Percentiles rank a stretch among this genome's conserved stretches.
These are phyloP conservation scores for Zaprionus capensis DNA, from an alignment of 1,140 invertebrate species.

Conservation along the genomic window DNA sequence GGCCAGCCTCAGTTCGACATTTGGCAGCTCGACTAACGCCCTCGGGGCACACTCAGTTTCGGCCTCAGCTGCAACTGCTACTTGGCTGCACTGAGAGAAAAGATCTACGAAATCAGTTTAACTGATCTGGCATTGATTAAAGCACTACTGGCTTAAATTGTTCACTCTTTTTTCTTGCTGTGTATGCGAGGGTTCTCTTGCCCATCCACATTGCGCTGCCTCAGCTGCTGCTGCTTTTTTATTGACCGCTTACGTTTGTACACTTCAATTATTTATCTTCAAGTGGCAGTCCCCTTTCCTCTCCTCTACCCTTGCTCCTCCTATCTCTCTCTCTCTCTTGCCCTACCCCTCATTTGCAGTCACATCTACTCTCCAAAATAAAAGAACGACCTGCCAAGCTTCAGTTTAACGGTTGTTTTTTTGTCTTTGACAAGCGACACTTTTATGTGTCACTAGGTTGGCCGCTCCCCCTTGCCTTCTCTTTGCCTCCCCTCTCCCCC, in stretches of 20 bases:
- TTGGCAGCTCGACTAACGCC: constrained; percentile 51
- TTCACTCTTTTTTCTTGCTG: not conserved
- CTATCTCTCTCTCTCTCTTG: not conserved
- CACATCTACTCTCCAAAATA: not conserved
- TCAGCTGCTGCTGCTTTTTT: constrained; percentile 30
- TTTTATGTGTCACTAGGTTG: constrained; percentile 82
- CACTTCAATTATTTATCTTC: constrained; percentile 63
- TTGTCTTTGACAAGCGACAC: constrained; percentile 71
- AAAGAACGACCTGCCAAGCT: constrained; percentile 1
- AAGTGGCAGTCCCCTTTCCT: constrained; percentile 21
- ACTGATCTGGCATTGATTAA: not conserved
- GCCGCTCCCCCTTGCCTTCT: constrained; percentile 22
- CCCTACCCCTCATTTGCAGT: constrained; percentile 14
- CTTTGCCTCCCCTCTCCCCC: not conserved
- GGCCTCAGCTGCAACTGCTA: constrained; percentile 34
- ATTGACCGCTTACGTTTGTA: constrained; percentile 55
- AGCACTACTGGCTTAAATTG: not conserved
- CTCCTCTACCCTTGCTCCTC: not conserved
- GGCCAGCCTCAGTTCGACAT: constrained; percentile 19
- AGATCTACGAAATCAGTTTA: not conserved
- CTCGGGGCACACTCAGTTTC: constrained; percentile 28
- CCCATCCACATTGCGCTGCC: constrained; percentile 15
- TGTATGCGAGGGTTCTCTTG: constrained; percentile 22
- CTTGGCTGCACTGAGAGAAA: constrained; percentile 2
- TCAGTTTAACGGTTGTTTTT: constrained; percentile 51